Evolutionary conservation across 2,888 invertebrate genomes (phyloP), one percentile per base, ranked within the genome.

Genomic region (Automeris io): DNA sequence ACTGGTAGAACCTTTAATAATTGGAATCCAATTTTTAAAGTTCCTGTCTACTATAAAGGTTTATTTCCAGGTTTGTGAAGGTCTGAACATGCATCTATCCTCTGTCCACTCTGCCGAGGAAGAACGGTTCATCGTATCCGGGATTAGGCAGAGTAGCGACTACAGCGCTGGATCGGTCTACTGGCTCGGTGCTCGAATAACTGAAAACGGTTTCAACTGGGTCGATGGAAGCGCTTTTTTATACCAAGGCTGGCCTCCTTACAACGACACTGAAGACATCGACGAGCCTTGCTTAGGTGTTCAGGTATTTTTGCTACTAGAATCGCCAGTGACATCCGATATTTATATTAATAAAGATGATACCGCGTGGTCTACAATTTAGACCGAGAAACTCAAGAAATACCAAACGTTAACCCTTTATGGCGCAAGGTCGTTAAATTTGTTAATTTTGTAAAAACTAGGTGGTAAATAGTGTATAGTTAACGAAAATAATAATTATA

Each of bases 81-180:
- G 92, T 6, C 88, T 93, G 43, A 91, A 91, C 74, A 92, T 92
- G 54, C 90, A 91, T 49, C 78, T 94, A 24, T 89, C 93, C 1
- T 92, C 93, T 25, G 88, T 93, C 18, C 85, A 90, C 39, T 90
- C 91, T 3, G 65, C 88, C 0, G 92, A 92, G 41, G 93, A 94
- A 62, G 91, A 92, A 54, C 87, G 89, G 37, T 93, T 93, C 67
- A 85, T 94, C 12, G 90, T 91, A 4, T 79, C 90, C 8, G 91
- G 90, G 45, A 91, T 94, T 42, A 83, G 93, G 26, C 90, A 90
- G 62, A 90, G 90, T 58, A 86, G 88, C 34, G 93, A 93, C 53
- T 93, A 93, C 74, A 89, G 91, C 61, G 91, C 92, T 42, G 91
- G 91, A 45, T 87, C 91, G 2, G 86, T 92, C 40, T 93, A 93